Evolutionary conservation across 2,797 vertebrate species (phyloP).

Genomic region (Gallinago nigripennis): DNA sequence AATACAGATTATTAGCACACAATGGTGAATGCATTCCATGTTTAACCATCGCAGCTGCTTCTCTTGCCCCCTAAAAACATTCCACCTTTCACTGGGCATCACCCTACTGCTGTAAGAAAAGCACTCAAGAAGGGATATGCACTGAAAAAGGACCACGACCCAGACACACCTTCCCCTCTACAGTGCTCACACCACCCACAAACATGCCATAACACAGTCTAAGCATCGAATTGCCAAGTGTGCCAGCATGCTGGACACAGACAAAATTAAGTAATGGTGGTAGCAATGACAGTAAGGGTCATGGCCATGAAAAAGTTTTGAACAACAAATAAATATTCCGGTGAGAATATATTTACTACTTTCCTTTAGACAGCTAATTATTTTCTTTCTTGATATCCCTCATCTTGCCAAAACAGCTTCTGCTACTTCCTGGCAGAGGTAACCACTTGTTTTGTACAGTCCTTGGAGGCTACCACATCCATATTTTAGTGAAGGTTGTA

Average conservation of each 20-base stretch:
- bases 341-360: neutral
- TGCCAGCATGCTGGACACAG: neutral
- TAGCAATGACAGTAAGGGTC: neutral
- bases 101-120: neutral
- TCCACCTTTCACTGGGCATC: neutral
- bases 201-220: neutral
- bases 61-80: neutral
- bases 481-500: neutral
- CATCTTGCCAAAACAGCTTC: neutral
- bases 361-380: neutral
- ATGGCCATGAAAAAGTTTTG: neutral
- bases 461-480: neutral
- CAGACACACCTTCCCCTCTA: neutral
- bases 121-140: neutral
- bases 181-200: neutral
- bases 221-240: neutral
- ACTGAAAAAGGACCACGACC: neutral
- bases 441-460: neutral
- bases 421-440: neutral
- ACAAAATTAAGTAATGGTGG: neutral
- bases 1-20: neutral
- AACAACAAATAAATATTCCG: neutral
- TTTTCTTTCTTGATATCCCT: neutral
- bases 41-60: neutral
- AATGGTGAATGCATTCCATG: rapidly evolving